A percentile compares a stretch with the other conserved stretches of the same genome.
phyloP scores from a whole-genome alignment of 2,113 vertebrate genomes.

The Nycticebus coucang region DNA sequence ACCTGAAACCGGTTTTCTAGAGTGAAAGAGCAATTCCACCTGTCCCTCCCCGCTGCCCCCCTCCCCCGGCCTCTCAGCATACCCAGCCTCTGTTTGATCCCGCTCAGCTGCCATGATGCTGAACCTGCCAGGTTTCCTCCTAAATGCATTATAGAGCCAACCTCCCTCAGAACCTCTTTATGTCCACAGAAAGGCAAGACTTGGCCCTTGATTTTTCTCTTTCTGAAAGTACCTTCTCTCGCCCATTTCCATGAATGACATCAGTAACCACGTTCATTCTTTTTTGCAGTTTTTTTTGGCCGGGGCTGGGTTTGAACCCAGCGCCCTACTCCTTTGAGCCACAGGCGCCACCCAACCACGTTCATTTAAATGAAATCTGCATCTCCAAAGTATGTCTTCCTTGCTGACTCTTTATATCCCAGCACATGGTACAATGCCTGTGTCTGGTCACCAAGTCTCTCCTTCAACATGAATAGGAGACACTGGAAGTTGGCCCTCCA shows the following conservation, averaged over 20 bases:
- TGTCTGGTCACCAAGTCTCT: neutral
- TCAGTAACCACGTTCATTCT: neutral
- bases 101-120: neutral
- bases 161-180: neutral
- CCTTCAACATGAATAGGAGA: neutral
- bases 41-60: neutral
- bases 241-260: conserved; percentile 20
- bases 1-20: neutral
- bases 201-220: neutral
- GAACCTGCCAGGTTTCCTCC: neutral
- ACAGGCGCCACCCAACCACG: neutral
- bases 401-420: neutral
- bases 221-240: conserved; percentile 15
- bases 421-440: neutral
- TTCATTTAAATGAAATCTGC: neutral
- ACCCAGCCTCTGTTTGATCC: neutral
- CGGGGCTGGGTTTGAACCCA: too few species aligned
- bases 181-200: neutral
- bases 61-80: neutral
- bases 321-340: too few species aligned
- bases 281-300: too few species aligned
- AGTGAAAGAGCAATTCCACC: neutral
- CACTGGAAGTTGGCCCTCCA: neutral
- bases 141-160: neutral
- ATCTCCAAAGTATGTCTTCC: neutral